Evolutionary conservation across 2,797 vertebrate species (phyloP).

Genomic region (Percopsis omiscomaycus): DNA sequence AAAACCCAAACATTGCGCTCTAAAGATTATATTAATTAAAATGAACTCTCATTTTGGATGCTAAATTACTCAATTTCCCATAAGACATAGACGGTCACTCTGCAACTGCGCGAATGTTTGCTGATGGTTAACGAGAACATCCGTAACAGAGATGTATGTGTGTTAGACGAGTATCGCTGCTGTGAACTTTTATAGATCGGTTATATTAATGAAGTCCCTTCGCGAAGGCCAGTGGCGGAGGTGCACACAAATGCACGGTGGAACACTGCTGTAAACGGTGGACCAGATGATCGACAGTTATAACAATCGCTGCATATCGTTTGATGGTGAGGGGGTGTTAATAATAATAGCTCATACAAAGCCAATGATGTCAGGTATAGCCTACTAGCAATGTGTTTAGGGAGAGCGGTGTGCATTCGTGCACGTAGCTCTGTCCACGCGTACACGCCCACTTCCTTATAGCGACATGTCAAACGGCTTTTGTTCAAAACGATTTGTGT

Average conservation of each 20-base stretch:
- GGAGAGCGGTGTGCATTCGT: conserved; percentile 10
- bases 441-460: conserved; percentile 53
- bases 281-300: conserved; percentile 22
- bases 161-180: rapidly evolving
- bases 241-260: conserved; percentile 26
- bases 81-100: conserved; percentile 28
- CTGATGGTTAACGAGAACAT: conserved; percentile 35
- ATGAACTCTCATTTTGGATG: rapidly evolving
- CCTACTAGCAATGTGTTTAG: background rate
- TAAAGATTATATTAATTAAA: rapidly evolving
- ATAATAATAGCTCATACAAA: conserved; percentile 6
- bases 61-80: conserved; percentile 58
- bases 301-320: conserved; percentile 14
- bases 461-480: background rate
- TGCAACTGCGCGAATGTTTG: conserved; percentile 31
- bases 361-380: background rate
- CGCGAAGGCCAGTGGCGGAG: background rate
- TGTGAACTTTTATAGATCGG: conserved; percentile 21
- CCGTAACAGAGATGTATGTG: background rate
- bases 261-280: conserved; percentile 39
- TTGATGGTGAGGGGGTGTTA: conserved; percentile 44
- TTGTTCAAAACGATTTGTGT: background rate
- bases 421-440: conserved; percentile 44
- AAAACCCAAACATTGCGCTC: background rate
- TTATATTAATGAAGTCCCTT: background rate